Conservation (phyloP, 2,888 invertebrate genomes). For the Gryllus longicercus region DNA sequence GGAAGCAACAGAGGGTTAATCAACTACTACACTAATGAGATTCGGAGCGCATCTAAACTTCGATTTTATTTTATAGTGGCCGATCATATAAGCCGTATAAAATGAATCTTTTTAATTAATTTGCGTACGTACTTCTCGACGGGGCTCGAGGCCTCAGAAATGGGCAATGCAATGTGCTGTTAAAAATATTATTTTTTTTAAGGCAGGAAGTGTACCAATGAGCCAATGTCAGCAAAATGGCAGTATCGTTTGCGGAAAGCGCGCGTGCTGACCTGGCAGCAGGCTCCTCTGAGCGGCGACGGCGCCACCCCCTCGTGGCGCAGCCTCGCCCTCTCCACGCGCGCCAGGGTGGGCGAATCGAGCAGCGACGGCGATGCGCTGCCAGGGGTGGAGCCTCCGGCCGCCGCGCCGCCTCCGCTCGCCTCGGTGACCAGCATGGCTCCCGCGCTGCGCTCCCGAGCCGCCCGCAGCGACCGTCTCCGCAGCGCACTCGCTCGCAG, state of each 20-base stretch:
- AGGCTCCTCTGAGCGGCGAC: background rate
- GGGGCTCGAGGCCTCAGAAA: too few relatives aligned
- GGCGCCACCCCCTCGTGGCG: conserved; percentile 30
- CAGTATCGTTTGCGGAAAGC: background rate
- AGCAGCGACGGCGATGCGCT: conserved; percentile 51
- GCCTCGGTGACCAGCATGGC: background rate
- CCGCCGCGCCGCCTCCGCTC: background rate
- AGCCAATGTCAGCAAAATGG: background rate
- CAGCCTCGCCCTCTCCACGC: conserved; percentile 56
- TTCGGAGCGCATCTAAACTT: too few relatives aligned
- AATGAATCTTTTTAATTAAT: too few relatives aligned
- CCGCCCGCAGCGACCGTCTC: background rate
- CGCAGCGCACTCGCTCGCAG: background rate
- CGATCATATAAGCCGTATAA: too few relatives aligned
- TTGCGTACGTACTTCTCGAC: too few relatives aligned
- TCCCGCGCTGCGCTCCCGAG: background rate
- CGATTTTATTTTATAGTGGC: too few relatives aligned
- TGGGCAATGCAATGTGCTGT: too few relatives aligned
- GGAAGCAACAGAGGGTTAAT: too few relatives aligned
- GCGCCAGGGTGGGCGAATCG: conserved; percentile 59
- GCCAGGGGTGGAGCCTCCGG: conserved; percentile 32
- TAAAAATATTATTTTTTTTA: too few relatives aligned
- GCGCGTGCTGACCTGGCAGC: background rate
- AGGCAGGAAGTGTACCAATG: too few relatives aligned
- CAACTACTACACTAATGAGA: too few relatives aligned